Evolutionary conservation across 2,113 vertebrate species (phyloP).

Genomic region (Dicentrarchus labrax): DNA sequence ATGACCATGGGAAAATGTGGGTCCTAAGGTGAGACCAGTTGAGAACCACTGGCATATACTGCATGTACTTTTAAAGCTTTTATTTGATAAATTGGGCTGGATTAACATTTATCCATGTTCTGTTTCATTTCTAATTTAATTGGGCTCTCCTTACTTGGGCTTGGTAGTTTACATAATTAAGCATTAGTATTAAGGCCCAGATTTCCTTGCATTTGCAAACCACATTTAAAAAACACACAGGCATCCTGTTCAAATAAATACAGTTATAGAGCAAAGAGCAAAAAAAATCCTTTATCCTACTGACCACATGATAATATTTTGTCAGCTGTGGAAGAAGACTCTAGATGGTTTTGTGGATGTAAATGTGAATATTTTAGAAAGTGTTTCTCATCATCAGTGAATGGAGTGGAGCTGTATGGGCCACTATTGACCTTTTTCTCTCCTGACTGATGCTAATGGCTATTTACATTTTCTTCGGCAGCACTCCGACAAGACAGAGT

Average conservation of each 20-base stretch:
- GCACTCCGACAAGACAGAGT: conserved; percentile 29
- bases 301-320: background rate
- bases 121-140: background rate
- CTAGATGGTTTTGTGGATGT: background rate
- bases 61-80: background rate
- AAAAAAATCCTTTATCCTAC: background rate
- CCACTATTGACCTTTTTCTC: conserved; percentile 24
- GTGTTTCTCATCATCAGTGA: background rate
- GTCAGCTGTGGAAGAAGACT: background rate
- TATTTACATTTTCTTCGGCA: conserved; percentile 60
- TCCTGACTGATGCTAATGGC: conserved; percentile 54
- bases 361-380: background rate
- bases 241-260: too few relatives aligned
- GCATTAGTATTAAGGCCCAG: background rate
- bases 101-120: background rate
- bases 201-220: too few relatives aligned
- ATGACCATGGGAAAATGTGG: too few relatives aligned
- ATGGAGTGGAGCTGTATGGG: background rate
- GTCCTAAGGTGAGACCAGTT: too few relatives aligned
- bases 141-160: background rate
- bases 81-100: background rate
- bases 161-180: background rate
- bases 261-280: background rate
- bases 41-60: too few relatives aligned
- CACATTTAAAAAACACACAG: too few relatives aligned